Base-by-base conservation (phyloP, 2,888 invertebrate species). In the Drosophila imparisetae region DNA sequence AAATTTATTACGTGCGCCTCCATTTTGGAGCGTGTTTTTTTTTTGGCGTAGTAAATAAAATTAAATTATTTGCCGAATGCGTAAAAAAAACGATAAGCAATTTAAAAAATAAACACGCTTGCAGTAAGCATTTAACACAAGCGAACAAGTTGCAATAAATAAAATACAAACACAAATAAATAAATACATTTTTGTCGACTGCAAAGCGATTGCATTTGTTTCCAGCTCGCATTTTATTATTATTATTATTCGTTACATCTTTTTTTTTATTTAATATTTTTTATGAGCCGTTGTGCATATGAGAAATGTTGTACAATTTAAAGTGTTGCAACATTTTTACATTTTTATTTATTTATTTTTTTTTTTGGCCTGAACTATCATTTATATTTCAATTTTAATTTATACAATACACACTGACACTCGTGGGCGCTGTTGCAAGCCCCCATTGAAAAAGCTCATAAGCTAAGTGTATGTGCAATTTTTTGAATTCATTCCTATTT, bases 341-440 rank as follows among this genome's bases (percentile, higher is more conserved):
- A 32, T 10, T 32, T 32, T 32, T 11, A 32, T 32, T 65, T 58
- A n/a, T 30, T 5, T 11, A 21, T 42, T 29, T 2, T 27, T 52
- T 48, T 40, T 57, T 29, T 29, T n/a, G n/a, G 10, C 10, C 24
- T 24, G 34, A 53, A 61, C 75, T 78, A 72, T 80, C 83, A 83
- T 84, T 89, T 89, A 89, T 79, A 81, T 84, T 84, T 84, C 87
- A 76, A 79, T 89, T 83, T 89, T 68, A 89, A 89, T 89, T 83
- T 89, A 84, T 89, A 84, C 89, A 83, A 74, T 62, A 66, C 57
- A 67, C 57, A 67, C 61, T 72, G 66, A 61, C 70, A 61, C 64
- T 60, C 48, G 36, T 55, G 29, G 54, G 21, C 11, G 24, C 15
- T 34, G 30, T 21, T 32, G 40, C 27, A 15, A 15, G n/a, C 59